Evolutionary conservation across 2,888 invertebrate species (phyloP).

Genomic region (Phania funesta): DNA sequence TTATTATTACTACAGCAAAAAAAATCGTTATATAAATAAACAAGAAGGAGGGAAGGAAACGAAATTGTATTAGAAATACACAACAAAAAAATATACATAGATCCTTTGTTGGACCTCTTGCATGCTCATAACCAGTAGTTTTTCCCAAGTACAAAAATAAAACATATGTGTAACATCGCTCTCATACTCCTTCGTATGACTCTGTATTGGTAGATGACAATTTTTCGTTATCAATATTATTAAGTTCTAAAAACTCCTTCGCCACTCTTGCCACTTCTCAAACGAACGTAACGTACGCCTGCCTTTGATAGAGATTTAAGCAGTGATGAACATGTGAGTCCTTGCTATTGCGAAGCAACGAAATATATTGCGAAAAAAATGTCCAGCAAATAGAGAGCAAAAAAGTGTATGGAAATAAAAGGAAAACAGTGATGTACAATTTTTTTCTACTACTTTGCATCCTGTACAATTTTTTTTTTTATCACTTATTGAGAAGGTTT

Average conservation of each 20-base stretch:
- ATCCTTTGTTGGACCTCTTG: conserved; percentile 25
- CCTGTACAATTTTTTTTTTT: conserved; percentile 10
- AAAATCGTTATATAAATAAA: neutral
- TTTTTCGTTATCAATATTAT: conserved; percentile 38
- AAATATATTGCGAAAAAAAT: neutral
- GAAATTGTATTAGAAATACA: conserved; percentile 28
- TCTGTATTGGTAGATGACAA: neutral
- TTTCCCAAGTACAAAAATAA: no score
- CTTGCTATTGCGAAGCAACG: neutral
- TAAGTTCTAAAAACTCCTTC: conserved; percentile 1
- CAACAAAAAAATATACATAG: neutral
- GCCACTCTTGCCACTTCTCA: neutral
- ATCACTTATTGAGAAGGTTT: conserved; percentile 28
- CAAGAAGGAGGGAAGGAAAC: neutral
- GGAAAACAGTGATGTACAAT: conserved; percentile 35
- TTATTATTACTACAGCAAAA: neutral
- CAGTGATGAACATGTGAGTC: conserved; percentile 65
- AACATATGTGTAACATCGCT: neutral
- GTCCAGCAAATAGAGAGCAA: conserved; percentile 17
- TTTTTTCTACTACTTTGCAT: conserved; percentile 34
- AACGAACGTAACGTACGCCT: conserved; percentile 16
- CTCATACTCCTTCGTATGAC: neutral
- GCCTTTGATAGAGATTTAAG: conserved; percentile 67
- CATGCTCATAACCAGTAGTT: neutral
- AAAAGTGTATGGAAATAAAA: conserved; percentile 15